A percentile compares a stretch with the other conserved stretches of the same genome.
phyloP scores from a whole-genome alignment of 2,888 invertebrate species.

The Pycnomerus fuliginosus region DNA sequence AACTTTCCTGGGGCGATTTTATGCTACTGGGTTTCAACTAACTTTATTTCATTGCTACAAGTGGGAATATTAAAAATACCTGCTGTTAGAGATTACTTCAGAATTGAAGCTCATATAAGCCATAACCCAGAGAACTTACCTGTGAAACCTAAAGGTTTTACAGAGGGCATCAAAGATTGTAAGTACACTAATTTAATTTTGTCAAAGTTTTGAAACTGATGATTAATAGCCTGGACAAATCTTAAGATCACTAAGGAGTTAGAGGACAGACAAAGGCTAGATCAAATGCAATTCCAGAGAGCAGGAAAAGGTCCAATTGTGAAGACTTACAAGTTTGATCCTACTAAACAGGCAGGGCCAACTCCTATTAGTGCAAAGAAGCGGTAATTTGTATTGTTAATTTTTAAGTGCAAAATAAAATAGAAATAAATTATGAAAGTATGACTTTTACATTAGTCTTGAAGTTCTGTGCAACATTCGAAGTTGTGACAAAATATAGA shows the following conservation, averaged over 20 bases:
- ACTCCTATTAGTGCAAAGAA: constrained; percentile 57
- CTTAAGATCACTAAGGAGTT: constrained; percentile 76
- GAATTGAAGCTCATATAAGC: constrained; percentile 66
- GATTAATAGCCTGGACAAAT: constrained; percentile 72
- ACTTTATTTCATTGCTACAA: constrained; percentile 81
- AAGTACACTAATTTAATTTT: constrained; percentile 43
- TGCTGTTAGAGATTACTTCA: constrained; percentile 69
- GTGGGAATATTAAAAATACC: constrained; percentile 76
- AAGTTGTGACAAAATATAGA: too few relatives aligned
- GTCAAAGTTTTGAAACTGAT: background rate
- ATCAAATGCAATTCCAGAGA: constrained; percentile 75
- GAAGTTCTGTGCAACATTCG: too few relatives aligned
- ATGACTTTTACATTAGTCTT: too few relatives aligned
- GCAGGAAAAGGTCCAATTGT: constrained; percentile 85
- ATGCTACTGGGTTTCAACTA: constrained; percentile 88
- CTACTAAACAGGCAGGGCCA: constrained; percentile 58
- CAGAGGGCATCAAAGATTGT: constrained; percentile 78
- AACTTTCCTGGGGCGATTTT: constrained; percentile 87
- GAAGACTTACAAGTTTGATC: constrained; percentile 86
- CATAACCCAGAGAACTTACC: constrained; percentile 62
- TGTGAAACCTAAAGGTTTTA: constrained; percentile 74
- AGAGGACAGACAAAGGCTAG: constrained; percentile 72
- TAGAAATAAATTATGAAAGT: too few relatives aligned
- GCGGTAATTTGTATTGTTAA: too few relatives aligned
- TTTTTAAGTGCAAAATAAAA: too few relatives aligned